These are phyloP conservation scores for Cantharis rufa DNA, from an alignment of 2,888 invertebrate genomes.

Conservation along the genomic window DNA sequence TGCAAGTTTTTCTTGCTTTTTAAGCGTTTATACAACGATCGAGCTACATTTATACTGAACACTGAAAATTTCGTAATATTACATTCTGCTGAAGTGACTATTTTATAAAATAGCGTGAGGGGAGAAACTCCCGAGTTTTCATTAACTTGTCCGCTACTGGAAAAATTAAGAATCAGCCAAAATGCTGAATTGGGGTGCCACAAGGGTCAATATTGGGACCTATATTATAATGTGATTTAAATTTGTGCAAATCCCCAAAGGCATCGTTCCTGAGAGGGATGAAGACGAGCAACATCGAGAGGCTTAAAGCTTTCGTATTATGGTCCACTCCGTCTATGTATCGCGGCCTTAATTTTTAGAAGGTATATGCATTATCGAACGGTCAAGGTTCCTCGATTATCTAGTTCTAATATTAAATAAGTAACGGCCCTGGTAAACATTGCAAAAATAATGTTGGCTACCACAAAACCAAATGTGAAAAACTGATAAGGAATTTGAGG, in stretches of 20 bases:
- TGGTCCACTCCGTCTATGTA: neutral
- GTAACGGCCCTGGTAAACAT: neutral
- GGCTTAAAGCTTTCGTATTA: neutral
- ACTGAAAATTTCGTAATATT: neutral
- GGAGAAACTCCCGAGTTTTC: neutral
- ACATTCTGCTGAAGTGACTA: neutral
- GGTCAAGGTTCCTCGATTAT: neutral
- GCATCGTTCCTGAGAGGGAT: neutral
- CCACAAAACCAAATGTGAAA: neutral
- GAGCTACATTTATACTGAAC: neutral
- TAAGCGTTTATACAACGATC: neutral
- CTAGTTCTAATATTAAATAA: neutral
- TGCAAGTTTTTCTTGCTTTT: no score
- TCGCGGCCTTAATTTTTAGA: neutral
- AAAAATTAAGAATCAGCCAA: neutral
- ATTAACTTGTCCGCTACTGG: neutral
- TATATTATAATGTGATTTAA: neutral
- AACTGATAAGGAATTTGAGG: neutral
- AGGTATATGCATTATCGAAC: neutral
- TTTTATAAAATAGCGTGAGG: neutral
- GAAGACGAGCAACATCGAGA: no score
- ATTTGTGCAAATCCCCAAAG: neutral
- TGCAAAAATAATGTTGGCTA: neutral
- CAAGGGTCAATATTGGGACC: neutral
- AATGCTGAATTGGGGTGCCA: neutral